These are phyloP conservation scores for Saturnia japonica DNA, from an alignment of 2,888 invertebrate species.

Conservation along the genomic window DNA sequence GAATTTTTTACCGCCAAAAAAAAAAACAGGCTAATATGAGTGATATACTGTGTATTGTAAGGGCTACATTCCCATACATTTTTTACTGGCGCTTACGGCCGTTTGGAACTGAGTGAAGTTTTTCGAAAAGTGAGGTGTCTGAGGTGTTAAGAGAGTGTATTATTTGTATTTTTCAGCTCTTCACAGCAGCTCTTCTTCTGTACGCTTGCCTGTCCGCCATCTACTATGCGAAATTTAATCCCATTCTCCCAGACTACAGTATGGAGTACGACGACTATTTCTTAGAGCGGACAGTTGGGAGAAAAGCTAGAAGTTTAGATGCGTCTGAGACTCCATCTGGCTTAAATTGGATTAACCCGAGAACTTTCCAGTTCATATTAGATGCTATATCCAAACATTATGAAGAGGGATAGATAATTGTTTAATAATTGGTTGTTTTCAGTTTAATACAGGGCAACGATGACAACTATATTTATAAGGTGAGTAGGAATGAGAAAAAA, in stretches of 20 bases:
- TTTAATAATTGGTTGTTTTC: conserved; percentile 13
- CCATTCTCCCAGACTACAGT: conserved; percentile 89
- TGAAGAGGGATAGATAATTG: conserved; percentile 45
- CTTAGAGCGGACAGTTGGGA: conserved; percentile 84
- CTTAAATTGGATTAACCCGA: conserved; percentile 81
- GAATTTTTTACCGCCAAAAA: too few species aligned
- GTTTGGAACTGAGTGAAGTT: too few species aligned
- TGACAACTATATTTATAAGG: conserved; percentile 23
- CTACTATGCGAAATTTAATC: conserved; percentile 94
- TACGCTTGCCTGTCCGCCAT: conserved; percentile 93
- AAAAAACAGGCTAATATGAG: too few species aligned
- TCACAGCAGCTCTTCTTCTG: conserved; percentile 89
- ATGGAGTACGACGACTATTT: conserved; percentile 88
- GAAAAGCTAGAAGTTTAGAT: conserved; percentile 69
- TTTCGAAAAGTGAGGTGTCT: too few species aligned
- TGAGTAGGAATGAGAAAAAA: conserved; percentile 17
- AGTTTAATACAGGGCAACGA: conserved; percentile 47
- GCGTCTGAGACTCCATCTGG: conserved; percentile 65
- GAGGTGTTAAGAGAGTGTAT: too few species aligned
- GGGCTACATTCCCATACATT: too few species aligned
- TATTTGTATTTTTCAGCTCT: conserved; percentile 83
- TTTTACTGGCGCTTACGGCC: too few species aligned
- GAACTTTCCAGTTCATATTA: conserved; percentile 85
- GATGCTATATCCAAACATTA: conserved; percentile 77
- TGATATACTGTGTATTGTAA: too few species aligned